Conservation (phyloP, 2,113 vertebrate species). For the Scartelaos histophorus region DNA sequence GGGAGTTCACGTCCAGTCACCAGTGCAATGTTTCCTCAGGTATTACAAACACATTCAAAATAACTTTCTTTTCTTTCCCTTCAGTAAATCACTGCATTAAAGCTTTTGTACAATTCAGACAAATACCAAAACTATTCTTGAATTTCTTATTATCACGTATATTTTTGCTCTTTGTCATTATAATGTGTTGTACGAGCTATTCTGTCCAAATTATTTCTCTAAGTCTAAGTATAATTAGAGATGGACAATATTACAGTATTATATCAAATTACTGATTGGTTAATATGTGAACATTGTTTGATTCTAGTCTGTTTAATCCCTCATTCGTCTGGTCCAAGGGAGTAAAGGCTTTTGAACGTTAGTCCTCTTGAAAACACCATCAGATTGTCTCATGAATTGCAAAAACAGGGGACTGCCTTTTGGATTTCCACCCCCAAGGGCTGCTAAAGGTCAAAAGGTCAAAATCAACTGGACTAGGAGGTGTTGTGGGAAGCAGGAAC, state of each 20-base stretch:
- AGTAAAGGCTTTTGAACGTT: too few species aligned
- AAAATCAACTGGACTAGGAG: background rate
- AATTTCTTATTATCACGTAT: too few species aligned
- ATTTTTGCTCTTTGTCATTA: too few species aligned
- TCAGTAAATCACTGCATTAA: background rate
- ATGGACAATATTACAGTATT: too few species aligned
- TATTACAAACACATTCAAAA: conserved; percentile 16
- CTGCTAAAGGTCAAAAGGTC: background rate
- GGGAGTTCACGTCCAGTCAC: conserved; percentile 16
- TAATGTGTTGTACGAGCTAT: too few species aligned
- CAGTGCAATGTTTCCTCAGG: conserved; percentile 19
- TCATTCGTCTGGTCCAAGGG: too few species aligned
- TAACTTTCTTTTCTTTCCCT: background rate
- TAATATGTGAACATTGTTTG: background rate
- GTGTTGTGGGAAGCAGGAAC: background rate
- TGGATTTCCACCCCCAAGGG: background rate
- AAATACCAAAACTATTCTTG: background rate
- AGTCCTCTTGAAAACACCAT: too few species aligned
- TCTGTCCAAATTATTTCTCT: too few species aligned
- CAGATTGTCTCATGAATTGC: too few species aligned
- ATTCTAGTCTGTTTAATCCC: background rate
- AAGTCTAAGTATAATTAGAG: background rate
- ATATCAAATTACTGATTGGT: background rate
- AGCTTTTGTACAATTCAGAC: background rate
- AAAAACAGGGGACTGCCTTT: too few species aligned